Conservation (phyloP, 2,888 invertebrate genomes). For the Byasa hedistus region DNA sequence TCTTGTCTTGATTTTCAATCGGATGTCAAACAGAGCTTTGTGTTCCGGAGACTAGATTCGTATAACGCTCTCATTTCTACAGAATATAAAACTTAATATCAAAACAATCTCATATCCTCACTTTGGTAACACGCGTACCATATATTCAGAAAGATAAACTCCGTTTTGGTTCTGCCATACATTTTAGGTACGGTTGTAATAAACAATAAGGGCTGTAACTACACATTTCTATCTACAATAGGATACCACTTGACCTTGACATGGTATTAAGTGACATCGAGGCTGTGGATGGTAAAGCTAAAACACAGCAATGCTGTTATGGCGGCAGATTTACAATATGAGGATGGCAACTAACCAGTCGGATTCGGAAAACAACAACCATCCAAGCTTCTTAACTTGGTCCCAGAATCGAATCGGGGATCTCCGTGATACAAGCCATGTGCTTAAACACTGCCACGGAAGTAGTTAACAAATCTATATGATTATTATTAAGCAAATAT, state of each 20-base stretch:
- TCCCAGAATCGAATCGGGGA: no score
- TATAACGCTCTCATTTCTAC: slow-evolving; percentile 55
- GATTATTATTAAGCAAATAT: neutral
- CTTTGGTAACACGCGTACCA: slow-evolving; percentile 64
- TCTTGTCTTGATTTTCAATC: slow-evolving; percentile 58
- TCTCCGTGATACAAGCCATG: no score
- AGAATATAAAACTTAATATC: slow-evolving; percentile 39
- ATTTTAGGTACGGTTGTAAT: slow-evolving; percentile 30
- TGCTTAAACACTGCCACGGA: no score
- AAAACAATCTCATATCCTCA: slow-evolving; percentile 63
- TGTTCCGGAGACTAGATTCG: slow-evolving; percentile 64
- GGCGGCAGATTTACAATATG: no score
- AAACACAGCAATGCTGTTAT: no score
- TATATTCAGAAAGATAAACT: slow-evolving; percentile 42
- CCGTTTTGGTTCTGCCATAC: slow-evolving; percentile 25
- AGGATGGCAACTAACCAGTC: no score
- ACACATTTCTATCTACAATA: neutral
- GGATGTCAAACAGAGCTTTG: slow-evolving; percentile 49
- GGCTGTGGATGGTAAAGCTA: no score
- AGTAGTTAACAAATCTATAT: neutral
- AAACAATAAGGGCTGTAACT: slow-evolving; percentile 9
- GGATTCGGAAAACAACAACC: no score
- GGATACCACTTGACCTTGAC: neutral
- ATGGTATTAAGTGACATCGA: no score
- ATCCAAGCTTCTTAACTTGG: no score